Evolutionary conservation across 2,797 vertebrate genomes (phyloP).

Genomic region (Hapalemur alaotrensis): DNA sequence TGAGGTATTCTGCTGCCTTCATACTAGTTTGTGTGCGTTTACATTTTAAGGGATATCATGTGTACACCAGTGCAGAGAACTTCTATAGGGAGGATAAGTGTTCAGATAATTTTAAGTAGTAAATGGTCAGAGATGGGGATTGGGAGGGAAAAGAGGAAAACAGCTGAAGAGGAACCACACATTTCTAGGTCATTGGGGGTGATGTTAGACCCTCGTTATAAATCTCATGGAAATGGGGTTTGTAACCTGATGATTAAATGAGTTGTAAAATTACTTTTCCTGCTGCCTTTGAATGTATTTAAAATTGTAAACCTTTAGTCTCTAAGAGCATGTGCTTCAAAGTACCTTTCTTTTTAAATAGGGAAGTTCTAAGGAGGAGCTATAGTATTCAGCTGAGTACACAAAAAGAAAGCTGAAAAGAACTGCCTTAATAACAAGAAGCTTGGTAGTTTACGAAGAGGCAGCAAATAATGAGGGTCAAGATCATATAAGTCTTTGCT

Average conservation of each 20-base stretch:
- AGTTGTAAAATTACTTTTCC: background rate
- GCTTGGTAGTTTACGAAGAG: background rate
- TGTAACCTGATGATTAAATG: background rate
- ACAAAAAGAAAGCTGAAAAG: background rate
- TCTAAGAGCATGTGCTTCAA: background rate
- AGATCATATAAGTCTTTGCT: background rate
- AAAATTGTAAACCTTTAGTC: background rate
- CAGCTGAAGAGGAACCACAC: background rate
- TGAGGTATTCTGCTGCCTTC: background rate
- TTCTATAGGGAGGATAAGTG: background rate
- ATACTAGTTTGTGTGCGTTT: background rate
- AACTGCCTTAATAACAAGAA: background rate
- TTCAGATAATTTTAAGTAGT: background rate
- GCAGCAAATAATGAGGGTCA: background rate
- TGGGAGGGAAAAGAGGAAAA: background rate
- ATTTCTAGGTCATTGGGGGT: background rate
- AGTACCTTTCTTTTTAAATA: background rate
- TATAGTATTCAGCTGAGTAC: background rate
- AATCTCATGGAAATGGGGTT: background rate
- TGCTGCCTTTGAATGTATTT: background rate
- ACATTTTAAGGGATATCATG: background rate
- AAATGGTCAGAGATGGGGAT: background rate
- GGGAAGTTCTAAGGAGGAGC: background rate
- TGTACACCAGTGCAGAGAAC: background rate
- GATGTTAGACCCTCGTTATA: background rate